Conservation (phyloP, 2,888 invertebrate genomes). For the Ptilodon capucinus region DNA sequence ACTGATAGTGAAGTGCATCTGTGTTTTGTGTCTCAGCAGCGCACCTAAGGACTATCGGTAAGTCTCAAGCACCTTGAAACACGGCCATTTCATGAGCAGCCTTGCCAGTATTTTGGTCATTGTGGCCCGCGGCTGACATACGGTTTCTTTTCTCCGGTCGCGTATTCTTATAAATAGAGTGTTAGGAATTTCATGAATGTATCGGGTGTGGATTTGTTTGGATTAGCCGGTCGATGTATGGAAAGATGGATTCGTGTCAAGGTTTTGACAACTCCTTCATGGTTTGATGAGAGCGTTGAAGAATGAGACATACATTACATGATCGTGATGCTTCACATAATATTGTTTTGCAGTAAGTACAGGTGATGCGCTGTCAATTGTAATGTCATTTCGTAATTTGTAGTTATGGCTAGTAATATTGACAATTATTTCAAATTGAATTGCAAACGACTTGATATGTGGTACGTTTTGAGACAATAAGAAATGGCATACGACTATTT, state of each 20-base stretch:
- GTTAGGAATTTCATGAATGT: slow-evolving; percentile 45
- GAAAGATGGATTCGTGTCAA: slow-evolving; percentile 69
- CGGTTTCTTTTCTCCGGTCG: slow-evolving; percentile 40
- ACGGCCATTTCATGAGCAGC: slow-evolving; percentile 78
- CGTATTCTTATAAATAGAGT: slow-evolving; percentile 42
- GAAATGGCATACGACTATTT: no score
- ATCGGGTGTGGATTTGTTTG: slow-evolving; percentile 47
- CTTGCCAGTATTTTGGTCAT: slow-evolving; percentile 75
- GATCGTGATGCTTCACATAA: background rate
- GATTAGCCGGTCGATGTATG: slow-evolving; percentile 43
- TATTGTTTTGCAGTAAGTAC: background rate
- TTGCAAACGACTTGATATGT: no score
- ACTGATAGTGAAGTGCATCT: slow-evolving; percentile 69
- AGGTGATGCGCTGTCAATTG: background rate
- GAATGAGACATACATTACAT: background rate
- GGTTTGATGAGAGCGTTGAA: background rate
- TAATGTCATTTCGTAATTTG: background rate
- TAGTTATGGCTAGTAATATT: no score
- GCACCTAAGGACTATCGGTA: background rate
- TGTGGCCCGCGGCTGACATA: slow-evolving; percentile 57
- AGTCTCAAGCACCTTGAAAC: background rate
- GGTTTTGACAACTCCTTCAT: slow-evolving; percentile 57
- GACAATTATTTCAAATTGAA: no score
- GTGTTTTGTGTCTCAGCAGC: slow-evolving; percentile 11
- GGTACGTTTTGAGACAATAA: no score